Percentiles rank a stretch among this genome's conserved stretches.
Conservation (phyloP, 2,888 invertebrate genomes). For the Cryptocephalus primarius region DNA sequence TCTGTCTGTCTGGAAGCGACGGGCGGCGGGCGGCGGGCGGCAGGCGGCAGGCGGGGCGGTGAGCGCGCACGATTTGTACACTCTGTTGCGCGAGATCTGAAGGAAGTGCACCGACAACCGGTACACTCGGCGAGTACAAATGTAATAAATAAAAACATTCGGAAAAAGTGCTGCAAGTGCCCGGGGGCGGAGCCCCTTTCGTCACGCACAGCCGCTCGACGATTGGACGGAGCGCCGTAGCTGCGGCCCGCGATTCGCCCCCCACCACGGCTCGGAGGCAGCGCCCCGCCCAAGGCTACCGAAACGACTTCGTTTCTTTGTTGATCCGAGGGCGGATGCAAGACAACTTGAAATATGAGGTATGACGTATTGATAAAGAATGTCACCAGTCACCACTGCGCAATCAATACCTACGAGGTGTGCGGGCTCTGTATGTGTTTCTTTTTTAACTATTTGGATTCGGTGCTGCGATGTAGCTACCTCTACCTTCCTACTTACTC, state of each 20-base stretch:
- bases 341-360: conserved; percentile 42
- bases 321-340: conserved; percentile 40
- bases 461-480: conserved; percentile 7
- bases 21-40: conserved; percentile 17
- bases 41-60: conserved; percentile 10
- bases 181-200: conserved; percentile 26
- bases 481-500: conserved; percentile 6
- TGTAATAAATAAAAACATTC: conserved; percentile 60
- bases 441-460: conserved; percentile 17
- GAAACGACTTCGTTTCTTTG: conserved; percentile 50
- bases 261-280: conserved; percentile 21
- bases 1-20: conserved; percentile 36
- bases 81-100: conserved; percentile 17
- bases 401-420: conserved; percentile 37
- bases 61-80: conserved; percentile 25
- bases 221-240: conserved; percentile 38
- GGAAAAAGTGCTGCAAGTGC: conserved; percentile 42
- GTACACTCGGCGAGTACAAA: conserved; percentile 57
- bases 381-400: conserved; percentile 54
- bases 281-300: conserved; percentile 30
- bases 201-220: conserved; percentile 44
- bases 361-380: conserved; percentile 51
- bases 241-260: conserved; percentile 26
- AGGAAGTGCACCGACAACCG: conserved; percentile 42
- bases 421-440: conserved; percentile 24